Percentiles rank a stretch among this genome's conserved stretches.
phyloP scores from a whole-genome alignment of 2,888 invertebrate species.

The Plagodis pulveraria region DNA sequence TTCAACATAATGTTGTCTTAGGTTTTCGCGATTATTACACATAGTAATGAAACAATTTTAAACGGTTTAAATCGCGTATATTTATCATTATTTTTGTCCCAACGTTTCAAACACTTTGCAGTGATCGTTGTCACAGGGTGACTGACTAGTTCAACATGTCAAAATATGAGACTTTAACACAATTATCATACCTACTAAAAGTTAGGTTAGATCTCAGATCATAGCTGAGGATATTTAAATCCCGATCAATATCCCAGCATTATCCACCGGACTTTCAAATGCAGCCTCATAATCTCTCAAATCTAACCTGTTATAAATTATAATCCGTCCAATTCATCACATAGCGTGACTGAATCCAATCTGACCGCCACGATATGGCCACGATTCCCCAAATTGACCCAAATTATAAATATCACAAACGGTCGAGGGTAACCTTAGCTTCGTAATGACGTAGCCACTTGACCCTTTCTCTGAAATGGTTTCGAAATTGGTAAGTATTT shows the following conservation, averaged over 20 bases:
- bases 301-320: not conserved
- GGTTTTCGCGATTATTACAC: too few species aligned
- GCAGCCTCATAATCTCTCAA: not conserved
- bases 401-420: constrained; percentile 16
- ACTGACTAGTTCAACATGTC: too few species aligned
- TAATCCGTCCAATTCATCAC: constrained; percentile 21
- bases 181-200: too few species aligned
- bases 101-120: too few species aligned
- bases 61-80: too few species aligned
- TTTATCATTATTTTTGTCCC: too few species aligned
- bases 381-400: constrained; percentile 13
- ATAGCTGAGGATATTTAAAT: constrained; percentile 2
- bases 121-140: too few species aligned
- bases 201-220: too few species aligned
- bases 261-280: not conserved
- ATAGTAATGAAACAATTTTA: too few species aligned
- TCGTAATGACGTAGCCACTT: constrained; percentile 8
- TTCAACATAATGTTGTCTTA: too few species aligned
- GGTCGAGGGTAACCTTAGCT: constrained; percentile 13
- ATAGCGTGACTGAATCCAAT: constrained; percentile 25
- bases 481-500: not conserved
- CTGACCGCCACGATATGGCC: constrained; percentile 8
- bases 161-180: too few species aligned
- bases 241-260: not conserved
- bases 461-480: constrained; percentile 16